Base-by-base conservation (phyloP, 2,797 vertebrate genomes). In the Rhinogobio ventralis region DNA sequence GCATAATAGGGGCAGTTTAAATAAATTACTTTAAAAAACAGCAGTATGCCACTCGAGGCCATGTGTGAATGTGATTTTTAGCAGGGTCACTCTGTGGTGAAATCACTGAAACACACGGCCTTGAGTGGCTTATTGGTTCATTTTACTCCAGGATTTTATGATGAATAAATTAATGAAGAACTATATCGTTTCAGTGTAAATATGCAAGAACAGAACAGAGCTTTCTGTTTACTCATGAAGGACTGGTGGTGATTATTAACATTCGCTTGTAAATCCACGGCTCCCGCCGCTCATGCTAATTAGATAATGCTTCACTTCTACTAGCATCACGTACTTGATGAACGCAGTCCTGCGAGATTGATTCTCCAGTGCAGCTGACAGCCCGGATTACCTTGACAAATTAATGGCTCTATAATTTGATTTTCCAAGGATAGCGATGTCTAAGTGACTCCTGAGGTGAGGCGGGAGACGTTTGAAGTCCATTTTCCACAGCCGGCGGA, bases 321-420 rank as follows among this genome's bases (percentile, higher is more conserved):
- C 92, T 91, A 89, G 93, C 91, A 91, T 94, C 92, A 91, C 91
- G 91, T 88, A 92, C 92, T 93, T 94, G 92, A 94, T 94, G 93
- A 94, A 93, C 92, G 91, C 89, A 90, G 91, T 92, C 93, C 94
- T 92, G 87, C 82, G 94, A 95, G 94, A 94, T 94, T 93, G 92
- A 92, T 94, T 93, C 92, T 94, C 92, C 91, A 89, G 89, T 92
- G 91, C 91, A 91, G 87, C 92, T 94, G 94, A 95, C 94, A 94
- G 93, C 89, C 89, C 88, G 94, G 94, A 96, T 95, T 95, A 95
- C 94, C 93, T 91, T 92, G 92, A 94, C 92, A 95, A 95, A 96
- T 96, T 94, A 96, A 95, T 95, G 95, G 94, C 92, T 94, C 92
- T 93, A 93, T 96, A 95, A 96, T 95, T 95, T 91, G 94, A 95